These are phyloP conservation scores for Amphipyra tragopoginis DNA, from an alignment of 2,888 invertebrate genomes.

Conservation along the genomic window DNA sequence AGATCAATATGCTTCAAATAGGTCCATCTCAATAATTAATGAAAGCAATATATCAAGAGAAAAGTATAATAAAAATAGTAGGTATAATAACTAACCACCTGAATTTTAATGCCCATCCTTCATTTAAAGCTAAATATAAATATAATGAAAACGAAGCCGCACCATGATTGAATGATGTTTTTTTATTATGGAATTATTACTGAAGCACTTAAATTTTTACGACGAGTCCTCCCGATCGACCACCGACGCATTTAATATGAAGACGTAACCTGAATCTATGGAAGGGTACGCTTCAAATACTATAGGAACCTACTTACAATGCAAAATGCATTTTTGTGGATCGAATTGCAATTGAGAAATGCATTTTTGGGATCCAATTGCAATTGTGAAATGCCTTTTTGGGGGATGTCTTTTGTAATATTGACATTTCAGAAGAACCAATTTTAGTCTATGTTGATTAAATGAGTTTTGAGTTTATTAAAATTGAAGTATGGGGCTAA, in stretches of 20 bases:
- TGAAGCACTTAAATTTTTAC: constrained; percentile 72
- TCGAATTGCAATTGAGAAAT: too few species aligned
- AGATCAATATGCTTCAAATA: constrained; percentile 15
- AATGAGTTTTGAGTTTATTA: too few species aligned
- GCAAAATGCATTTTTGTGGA: too few species aligned
- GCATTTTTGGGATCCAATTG: too few species aligned
- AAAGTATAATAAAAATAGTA: constrained; percentile 43
- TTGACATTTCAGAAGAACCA: too few species aligned
- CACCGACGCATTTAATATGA: constrained; percentile 63
- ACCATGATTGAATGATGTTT: constrained; percentile 70
- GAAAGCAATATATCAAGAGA: constrained; percentile 28
- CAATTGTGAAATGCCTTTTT: too few species aligned
- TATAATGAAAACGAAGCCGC: constrained; percentile 61
- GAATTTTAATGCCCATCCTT: constrained; percentile 57
- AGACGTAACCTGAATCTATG: constrained; percentile 43
- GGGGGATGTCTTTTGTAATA: too few species aligned
- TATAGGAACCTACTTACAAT: too few species aligned
- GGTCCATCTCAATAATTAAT: constrained; percentile 22
- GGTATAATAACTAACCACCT: constrained; percentile 38
- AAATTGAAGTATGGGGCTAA: too few species aligned
- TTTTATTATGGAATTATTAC: constrained; percentile 71
- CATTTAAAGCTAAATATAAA: constrained; percentile 67
- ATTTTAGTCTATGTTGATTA: too few species aligned
- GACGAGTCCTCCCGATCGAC: constrained; percentile 63
- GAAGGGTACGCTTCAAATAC: constrained; percentile 5